A percentile compares a stretch with the other conserved stretches of the same genome.
Conservation (phyloP, 2,113 vertebrate species). For the Alexandromys fortis region DNA sequence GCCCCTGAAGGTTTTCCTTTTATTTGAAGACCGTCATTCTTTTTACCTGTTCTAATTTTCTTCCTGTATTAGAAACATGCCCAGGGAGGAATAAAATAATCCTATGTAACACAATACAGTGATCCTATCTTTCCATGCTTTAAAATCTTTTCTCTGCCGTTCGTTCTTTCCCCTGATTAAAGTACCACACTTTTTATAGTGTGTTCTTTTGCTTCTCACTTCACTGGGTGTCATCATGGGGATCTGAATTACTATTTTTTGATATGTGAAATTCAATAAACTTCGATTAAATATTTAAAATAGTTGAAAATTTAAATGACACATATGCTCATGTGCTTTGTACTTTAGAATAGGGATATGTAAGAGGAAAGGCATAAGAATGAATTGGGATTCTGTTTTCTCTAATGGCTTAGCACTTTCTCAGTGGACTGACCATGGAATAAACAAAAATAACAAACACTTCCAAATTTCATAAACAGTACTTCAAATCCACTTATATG, state of each 20-base stretch:
- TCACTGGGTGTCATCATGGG: background rate
- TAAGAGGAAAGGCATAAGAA: background rate
- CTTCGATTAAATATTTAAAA: conserved; percentile 14
- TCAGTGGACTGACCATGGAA: background rate
- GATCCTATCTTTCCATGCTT: background rate
- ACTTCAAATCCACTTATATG: background rate
- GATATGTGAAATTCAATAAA: background rate
- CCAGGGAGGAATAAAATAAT: background rate
- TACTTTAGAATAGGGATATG: background rate
- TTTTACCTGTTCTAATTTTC: conserved; percentile 22
- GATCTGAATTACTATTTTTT: background rate
- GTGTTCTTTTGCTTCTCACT: background rate
- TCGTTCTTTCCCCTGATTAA: background rate
- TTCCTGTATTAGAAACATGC: background rate
- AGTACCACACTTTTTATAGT: background rate
- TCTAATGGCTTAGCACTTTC: background rate
- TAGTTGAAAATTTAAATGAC: background rate
- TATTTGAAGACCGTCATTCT: background rate
- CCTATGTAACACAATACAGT: background rate
- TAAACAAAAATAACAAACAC: background rate
- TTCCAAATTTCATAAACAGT: background rate
- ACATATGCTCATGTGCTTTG: background rate
- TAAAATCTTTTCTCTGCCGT: conserved; percentile 3
- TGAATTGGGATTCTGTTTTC: background rate
- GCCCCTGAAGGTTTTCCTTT: background rate